Conservation (phyloP, 1,140 invertebrate genomes). For the Uloborus diversus region DNA sequence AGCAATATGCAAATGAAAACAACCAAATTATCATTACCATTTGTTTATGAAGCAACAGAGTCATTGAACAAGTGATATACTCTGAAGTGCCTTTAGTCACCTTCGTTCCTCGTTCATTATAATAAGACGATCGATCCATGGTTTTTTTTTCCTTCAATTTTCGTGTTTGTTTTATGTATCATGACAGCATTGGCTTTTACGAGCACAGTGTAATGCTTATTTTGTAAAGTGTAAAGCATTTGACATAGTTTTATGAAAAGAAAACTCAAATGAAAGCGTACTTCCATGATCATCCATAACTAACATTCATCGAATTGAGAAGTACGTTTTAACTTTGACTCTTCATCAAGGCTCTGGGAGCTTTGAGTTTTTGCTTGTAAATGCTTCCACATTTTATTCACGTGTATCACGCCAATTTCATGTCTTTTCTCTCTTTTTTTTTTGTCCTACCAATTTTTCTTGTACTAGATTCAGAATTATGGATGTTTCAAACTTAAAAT, state of each 20-base stretch:
- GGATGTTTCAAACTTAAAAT: too few species aligned
- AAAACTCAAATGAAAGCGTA: neutral
- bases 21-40: constrained; percentile 25
- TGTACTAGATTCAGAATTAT: too few species aligned
- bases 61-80: neutral
- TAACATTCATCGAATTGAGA: too few species aligned
- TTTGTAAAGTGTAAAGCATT: neutral
- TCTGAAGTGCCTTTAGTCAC: constrained; percentile 27
- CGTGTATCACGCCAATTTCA: too few species aligned
- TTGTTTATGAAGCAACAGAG: neutral
- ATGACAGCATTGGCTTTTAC: neutral
- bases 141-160: neutral
- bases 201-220: neutral
- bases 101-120: neutral
- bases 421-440: too few species aligned
- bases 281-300: neutral
- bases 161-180: neutral
- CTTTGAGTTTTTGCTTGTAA: too few species aligned
- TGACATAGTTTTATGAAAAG: neutral
- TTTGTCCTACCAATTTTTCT: too few species aligned
- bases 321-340: too few species aligned
- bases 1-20: neutral
- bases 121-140: neutral
- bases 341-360: too few species aligned
- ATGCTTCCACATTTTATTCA: too few species aligned